These are phyloP conservation scores for Lypha dubia DNA, from an alignment of 2,888 invertebrate genomes.

Conservation along the genomic window DNA sequence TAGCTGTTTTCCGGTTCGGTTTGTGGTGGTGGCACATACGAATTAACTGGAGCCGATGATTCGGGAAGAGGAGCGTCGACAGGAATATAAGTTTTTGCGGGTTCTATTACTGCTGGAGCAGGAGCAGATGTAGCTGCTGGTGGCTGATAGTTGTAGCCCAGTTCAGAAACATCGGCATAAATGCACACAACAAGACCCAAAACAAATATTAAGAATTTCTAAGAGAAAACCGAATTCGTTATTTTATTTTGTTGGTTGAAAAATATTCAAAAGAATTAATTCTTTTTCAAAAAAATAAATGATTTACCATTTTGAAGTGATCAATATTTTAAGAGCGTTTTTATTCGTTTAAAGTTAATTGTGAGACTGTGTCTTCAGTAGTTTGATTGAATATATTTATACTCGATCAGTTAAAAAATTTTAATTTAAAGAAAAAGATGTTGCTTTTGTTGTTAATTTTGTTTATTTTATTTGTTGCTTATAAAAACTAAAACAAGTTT, in stretches of 20 bases:
- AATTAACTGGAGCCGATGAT: conserved; percentile 70
- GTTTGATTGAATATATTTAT: conserved; percentile 31
- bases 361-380: conserved; percentile 45
- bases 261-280: too few relatives aligned
- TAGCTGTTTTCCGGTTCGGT: conserved; percentile 67
- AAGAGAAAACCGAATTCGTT: conserved; percentile 21
- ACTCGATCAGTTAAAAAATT: conserved; percentile 20
- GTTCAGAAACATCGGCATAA: conserved; percentile 78
- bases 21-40: conserved; percentile 20
- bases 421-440: neutral
- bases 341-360: conserved; percentile 37
- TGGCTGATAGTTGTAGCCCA: conserved; percentile 77
- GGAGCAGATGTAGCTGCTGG: conserved; percentile 72
- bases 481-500: too few relatives aligned
- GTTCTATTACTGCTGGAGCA: conserved; percentile 2
- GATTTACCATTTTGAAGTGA: conserved; percentile 56
- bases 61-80: neutral
- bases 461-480: neutral
- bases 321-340: conserved; percentile 25
- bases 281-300: neutral
- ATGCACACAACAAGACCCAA: conserved; percentile 77
- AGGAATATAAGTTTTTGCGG: conserved; percentile 18
- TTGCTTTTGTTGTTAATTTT: conserved; percentile 8
- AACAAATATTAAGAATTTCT: conserved; percentile 77
- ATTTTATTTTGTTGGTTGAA: neutral